Conservation (phyloP, 2,113 vertebrate species). For the Mandrillus leucophaeus region DNA sequence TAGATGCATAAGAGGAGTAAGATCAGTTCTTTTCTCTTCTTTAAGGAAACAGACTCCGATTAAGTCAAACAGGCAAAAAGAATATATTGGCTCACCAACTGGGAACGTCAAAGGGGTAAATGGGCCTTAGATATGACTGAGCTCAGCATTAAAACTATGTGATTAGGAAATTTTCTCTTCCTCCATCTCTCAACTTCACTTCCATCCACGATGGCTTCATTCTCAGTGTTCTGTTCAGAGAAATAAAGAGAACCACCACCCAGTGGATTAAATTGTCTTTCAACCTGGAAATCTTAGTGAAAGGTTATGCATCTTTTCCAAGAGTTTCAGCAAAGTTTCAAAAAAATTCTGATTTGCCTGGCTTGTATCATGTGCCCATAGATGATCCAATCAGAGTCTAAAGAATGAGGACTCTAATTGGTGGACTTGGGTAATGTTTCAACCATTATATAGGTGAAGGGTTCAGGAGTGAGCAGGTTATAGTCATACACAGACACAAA, state of each 20-base stretch:
- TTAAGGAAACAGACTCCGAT: background rate
- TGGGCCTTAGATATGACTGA: background rate
- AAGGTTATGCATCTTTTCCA: background rate
- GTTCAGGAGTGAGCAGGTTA: too few relatives aligned
- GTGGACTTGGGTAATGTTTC: background rate
- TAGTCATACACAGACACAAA: background rate
- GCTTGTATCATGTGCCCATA: accelerated
- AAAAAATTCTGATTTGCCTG: background rate
- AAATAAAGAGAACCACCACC: background rate
- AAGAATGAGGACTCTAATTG: background rate
- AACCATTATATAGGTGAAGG: background rate
- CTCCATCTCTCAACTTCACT: background rate
- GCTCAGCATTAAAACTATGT: background rate
- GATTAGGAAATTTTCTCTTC: background rate
- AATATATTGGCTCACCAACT: background rate
- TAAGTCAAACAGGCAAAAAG: background rate
- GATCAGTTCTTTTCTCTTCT: background rate
- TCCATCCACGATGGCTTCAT: background rate
- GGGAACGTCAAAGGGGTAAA: background rate
- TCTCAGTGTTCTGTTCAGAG: background rate
- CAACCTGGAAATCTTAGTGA: background rate
- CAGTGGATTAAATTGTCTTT: background rate
- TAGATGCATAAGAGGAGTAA: background rate
- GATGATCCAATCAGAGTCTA: background rate
- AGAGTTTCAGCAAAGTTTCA: background rate